A percentile compares a stretch with the other conserved stretches of the same genome.
Evolutionary conservation across 2,888 invertebrate species (phyloP).

Genomic region (Hyposoter didymator): DNA sequence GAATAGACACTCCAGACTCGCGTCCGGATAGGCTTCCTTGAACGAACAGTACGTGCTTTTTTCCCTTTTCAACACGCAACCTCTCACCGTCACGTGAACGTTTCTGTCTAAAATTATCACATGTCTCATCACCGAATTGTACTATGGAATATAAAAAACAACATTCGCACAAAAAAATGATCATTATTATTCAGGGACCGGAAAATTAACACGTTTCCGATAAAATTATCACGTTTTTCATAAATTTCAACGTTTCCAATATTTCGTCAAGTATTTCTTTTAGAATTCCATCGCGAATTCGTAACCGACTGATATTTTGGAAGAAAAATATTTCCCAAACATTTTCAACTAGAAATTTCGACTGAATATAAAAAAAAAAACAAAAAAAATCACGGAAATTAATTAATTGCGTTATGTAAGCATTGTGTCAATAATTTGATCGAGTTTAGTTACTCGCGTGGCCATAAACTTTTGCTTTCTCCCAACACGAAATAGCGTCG

Average conservation of each 20-base stretch:
- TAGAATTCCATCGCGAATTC: neutral
- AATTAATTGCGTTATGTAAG: neutral
- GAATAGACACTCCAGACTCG: conserved; percentile 74
- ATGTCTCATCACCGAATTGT: conserved; percentile 29
- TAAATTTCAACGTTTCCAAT: neutral
- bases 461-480: neutral
- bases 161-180: neutral
- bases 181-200: neutral
- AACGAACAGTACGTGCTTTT: conserved; percentile 74
- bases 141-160: conserved; percentile 14
- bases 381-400: neutral
- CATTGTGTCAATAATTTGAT: no score
- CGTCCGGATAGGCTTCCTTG: conserved; percentile 72
- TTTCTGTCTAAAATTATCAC: conserved; percentile 72
- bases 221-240: neutral
- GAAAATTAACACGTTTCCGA: neutral
- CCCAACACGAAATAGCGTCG: neutral
- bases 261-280: neutral
- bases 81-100: conserved; percentile 76
- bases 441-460: neutral
- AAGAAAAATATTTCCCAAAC: neutral
- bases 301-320: neutral
- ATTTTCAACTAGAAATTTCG: neutral
- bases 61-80: conserved; percentile 74
- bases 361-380: neutral